Conservation (phyloP, 2,113 vertebrate genomes). For the Channa argus region DNA sequence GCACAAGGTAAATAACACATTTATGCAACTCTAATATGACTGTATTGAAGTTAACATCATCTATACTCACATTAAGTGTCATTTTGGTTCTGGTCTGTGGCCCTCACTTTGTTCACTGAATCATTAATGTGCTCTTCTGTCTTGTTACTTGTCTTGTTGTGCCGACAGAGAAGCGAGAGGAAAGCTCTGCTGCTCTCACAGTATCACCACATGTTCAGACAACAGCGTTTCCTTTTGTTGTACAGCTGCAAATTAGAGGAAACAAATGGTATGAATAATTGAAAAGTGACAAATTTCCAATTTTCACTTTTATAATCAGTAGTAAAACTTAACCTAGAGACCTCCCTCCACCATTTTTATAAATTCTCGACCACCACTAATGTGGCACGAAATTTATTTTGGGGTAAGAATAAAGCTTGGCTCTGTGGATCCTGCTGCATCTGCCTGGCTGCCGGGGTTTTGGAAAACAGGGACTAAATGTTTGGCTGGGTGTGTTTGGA, state of each 20-base stretch:
- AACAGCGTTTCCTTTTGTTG: conserved; percentile 2
- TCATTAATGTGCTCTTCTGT: conserved; percentile 29
- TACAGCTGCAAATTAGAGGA: background rate
- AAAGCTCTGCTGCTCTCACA: conserved; percentile 36
- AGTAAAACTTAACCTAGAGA: background rate
- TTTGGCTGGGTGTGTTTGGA: background rate
- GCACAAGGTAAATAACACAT: no score
- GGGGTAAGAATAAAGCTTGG: background rate
- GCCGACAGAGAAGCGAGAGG: conserved; percentile 19
- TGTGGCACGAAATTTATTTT: background rate
- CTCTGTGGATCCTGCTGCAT: background rate
- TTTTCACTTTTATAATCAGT: background rate
- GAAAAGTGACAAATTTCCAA: no score
- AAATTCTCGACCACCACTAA: background rate
- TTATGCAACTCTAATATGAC: no score
- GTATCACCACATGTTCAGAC: conserved; percentile 31
- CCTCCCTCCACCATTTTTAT: conserved; percentile 2
- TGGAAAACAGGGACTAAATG: background rate
- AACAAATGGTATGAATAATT: background rate
- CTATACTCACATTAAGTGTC: conserved; percentile 18
- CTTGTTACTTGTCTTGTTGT: conserved; percentile 47
- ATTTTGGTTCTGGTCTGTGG: conserved; percentile 27
- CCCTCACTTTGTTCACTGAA: conserved; percentile 26
- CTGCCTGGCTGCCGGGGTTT: conserved; percentile 6
- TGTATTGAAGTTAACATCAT: conserved; percentile 3